Conservation (phyloP, 2,888 invertebrate genomes). For the Temnothorax ravouxi region DNA sequence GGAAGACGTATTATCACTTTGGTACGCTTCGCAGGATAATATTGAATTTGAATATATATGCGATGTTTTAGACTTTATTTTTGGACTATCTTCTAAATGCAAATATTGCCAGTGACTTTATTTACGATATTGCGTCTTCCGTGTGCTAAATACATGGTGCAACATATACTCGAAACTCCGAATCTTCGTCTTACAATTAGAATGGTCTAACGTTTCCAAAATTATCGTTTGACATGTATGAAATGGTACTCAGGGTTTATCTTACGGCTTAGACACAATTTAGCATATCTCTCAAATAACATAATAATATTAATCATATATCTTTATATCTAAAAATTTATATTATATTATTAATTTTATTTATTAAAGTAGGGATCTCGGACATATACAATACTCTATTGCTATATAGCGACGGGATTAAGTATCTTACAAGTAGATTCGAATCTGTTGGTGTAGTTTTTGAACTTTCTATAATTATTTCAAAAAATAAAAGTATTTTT, state of each 20-base stretch:
- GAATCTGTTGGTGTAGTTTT: no score
- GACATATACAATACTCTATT: no score
- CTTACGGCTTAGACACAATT: not conserved
- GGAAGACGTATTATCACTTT: slow-evolving; percentile 22
- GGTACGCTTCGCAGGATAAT: not conserved
- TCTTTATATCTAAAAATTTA: not conserved
- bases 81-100: not conserved
- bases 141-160: not conserved
- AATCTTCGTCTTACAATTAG: not conserved
- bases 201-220: not conserved
- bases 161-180: not conserved
- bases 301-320: not conserved
- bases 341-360: not conserved
- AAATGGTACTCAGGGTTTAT: not conserved
- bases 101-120: not conserved
- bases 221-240: not conserved
- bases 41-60: not conserved
- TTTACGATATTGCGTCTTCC: slow-evolving; percentile 6
- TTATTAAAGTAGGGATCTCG: no score
- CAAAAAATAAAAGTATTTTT: no score
- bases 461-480: no score
- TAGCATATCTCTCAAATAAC: not conserved
- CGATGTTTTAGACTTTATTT: not conserved
- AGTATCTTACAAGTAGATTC: no score
- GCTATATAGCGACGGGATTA: no score